Evolutionary conservation across 2,888 invertebrate genomes (phyloP), one percentile per base, ranked within the genome.

Genomic region (Orthosia incerta): DNA sequence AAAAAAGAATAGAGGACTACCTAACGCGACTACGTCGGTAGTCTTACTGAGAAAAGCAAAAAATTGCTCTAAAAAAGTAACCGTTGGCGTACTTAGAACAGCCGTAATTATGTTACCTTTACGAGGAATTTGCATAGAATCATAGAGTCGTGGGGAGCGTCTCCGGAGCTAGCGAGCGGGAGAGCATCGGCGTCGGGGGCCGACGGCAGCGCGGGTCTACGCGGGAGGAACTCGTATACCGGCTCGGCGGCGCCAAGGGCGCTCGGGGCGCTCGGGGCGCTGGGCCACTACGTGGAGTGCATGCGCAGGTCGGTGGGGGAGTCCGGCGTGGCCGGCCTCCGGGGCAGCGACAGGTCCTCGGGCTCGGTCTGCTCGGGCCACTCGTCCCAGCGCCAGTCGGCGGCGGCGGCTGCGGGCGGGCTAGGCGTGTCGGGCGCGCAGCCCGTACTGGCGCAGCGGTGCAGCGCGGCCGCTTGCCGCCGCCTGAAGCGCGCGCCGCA

Each of bases 351-450:
- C 81, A 99, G 96, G 92, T 99, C 99, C 92, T 99, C 99, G 12
- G 99, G 99, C 93, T 99, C 99, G 3, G 99, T 99, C 95, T 99
- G 99, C 92, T 98, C 98, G 23, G 98, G 98, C 94, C 91, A 95
- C 88, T 90, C 96, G 87, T 94, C 96, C 96, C 95, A 95, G 88
- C 95, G 95, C 94, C 95, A 95, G 87, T 95, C 91, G 85, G 96
- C 89, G 80, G 91, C 91, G 60, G 94, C 88, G 80, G 94, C 85
- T 45, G 96, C 96, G 72, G 97, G 96, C 73, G 95, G 95, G 86
- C 95, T 97, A 84, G 93, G 96, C 82, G 91, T 91, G 89, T 85
- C 96, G 87, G 90, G 93, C 82, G 90, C 94, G 86, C 93, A 94
- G 31, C 94, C 93, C 65, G 93, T 90, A 78, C 94, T 93, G 59